Conservation (phyloP, 2,113 vertebrate genomes). For the Mesoclemmys tuberculata region DNA sequence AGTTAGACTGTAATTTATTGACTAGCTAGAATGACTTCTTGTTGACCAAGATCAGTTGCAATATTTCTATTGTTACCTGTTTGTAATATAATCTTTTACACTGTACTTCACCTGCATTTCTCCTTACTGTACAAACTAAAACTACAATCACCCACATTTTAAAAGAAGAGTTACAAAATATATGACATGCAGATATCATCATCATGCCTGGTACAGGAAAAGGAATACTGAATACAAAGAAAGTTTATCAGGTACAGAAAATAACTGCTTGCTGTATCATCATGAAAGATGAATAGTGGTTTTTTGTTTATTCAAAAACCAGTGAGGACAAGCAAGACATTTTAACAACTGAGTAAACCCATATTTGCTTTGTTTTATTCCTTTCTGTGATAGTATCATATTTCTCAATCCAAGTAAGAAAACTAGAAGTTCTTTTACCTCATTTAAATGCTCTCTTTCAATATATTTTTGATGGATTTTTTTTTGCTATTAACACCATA, state of each 20-base stretch:
- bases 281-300: background rate
- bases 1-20: background rate
- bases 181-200: fast-evolving
- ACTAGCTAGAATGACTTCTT: background rate
- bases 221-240: background rate
- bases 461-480: background rate
- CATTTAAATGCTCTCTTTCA: background rate
- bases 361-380: background rate
- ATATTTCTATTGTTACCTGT: background rate
- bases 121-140: background rate
- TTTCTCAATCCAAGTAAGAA: background rate
- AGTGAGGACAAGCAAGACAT: background rate
- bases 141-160: fast-evolving
- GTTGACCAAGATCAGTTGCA: background rate
- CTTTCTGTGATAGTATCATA: background rate
- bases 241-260: background rate
- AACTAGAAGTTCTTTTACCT: background rate
- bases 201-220: background rate
- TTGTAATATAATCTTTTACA: background rate
- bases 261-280: background rate
- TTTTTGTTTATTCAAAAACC: background rate
- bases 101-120: background rate
- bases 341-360: background rate
- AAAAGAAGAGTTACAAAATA: background rate
- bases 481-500: background rate